Base-by-base conservation (phyloP, 2,797 vertebrate species). In the Enteromius treurensis region DNA sequence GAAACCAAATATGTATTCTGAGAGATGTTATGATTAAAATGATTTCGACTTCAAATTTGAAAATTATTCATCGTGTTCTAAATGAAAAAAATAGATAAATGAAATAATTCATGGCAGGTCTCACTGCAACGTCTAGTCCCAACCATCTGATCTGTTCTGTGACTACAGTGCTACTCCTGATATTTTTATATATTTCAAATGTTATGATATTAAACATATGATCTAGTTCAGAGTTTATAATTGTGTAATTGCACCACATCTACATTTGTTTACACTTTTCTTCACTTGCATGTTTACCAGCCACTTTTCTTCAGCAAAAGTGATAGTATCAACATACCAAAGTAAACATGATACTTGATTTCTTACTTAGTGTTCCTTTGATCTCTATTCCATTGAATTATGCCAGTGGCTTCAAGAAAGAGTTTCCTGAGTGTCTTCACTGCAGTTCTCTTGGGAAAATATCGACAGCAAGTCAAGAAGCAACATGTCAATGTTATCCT, bases 401-500 rank as follows among this genome's bases (percentile, higher is more conserved):
- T n/a, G 19, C 1, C 45, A n/a, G 11, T 67, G 45, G 58, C 58
- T 32, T 77, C 23, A 67, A 79, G 23, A 40, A 51, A 74, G 51
- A 21, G 51, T 32, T 60, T 47, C 68, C 17, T 14, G 55, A 34
- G 19, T 60, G 42, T 81, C 68, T 80, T 45, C 62, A 71, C 37
- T 70, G 5, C 11, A 71, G 34, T 71, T 29, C 37, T 45, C 51
- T 29, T 70, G 67, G 51, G 34, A 70, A 55, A 70, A 70, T 23
- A 23, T 49, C 62, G 49, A 67, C 19, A 42, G 14, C 9, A 17
- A 80, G 68, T 81, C 79, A 81, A 73, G 79, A 81, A 62, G 37
- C 68, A 81, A 81, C 79, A 49, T 81, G 79, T 17, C 13, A 73
- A 47, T 60, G 60, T 23, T 81, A 34, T 71, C 79, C 79, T 73